Evolutionary conservation across 2,797 vertebrate species (phyloP).

Genomic region (Paramormyrops hopkinsi): DNA sequence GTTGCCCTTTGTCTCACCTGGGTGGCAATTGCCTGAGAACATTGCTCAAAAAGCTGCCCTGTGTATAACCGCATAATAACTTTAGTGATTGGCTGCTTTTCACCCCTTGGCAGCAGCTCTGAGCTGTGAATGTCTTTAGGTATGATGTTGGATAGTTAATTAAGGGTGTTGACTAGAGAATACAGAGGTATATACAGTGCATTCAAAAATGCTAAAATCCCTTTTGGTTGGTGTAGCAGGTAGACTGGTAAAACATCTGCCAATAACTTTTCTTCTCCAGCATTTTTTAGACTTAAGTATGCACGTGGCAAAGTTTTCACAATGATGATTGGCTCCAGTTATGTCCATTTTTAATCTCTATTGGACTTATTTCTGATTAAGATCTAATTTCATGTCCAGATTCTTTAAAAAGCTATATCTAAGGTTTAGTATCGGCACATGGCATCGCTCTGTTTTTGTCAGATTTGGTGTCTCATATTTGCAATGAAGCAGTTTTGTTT

Average conservation of each 20-base stretch:
- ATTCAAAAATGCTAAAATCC: not conserved
- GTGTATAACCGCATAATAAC: not conserved
- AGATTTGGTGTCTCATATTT: too few relatives aligned
- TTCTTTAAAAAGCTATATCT: too few relatives aligned
- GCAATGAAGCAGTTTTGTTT: too few relatives aligned
- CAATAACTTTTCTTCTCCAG: not conserved
- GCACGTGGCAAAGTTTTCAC: not conserved
- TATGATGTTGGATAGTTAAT: not conserved
- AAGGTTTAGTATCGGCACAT: too few relatives aligned
- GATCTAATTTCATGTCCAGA: too few relatives aligned
- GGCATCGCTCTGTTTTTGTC: too few relatives aligned
- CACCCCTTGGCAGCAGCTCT: not conserved
- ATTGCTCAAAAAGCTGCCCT: not conserved
- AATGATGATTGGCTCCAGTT: too few relatives aligned
- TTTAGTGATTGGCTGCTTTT: not conserved
- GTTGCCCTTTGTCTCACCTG: not conserved
- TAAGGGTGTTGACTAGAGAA: not conserved
- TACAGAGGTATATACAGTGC: not conserved
- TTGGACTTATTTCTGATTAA: too few relatives aligned
- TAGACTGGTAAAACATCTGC: not conserved
- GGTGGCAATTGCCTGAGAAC: not conserved
- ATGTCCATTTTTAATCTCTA: too few relatives aligned
- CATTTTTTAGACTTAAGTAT: not conserved
- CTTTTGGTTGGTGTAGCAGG: not conserved
- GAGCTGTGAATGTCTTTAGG: not conserved